Conservation (phyloP, 2,113 vertebrate species). For the Eclectus roratus region DNA sequence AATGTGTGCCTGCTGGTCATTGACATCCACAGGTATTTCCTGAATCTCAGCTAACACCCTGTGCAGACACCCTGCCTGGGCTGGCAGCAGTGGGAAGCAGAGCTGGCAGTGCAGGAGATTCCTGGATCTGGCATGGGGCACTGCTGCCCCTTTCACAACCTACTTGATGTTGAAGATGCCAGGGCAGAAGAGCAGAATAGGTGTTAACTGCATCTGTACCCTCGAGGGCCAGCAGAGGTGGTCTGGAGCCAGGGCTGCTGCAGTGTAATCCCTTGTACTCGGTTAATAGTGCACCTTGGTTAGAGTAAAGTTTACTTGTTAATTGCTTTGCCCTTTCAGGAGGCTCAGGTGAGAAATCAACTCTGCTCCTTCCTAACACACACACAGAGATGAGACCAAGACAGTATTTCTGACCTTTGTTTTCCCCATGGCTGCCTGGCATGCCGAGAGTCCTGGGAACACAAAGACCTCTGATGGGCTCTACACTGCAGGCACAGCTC, state of each 20-base stretch:
- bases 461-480: not conserved
- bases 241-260: constrained; percentile 8
- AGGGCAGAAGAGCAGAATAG: accelerated
- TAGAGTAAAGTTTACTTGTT: not conserved
- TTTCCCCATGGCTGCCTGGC: not conserved
- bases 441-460: not conserved
- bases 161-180: not conserved
- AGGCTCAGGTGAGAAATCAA: constrained; percentile 18
- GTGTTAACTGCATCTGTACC: not conserved
- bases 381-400: not conserved
- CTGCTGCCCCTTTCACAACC: not conserved
- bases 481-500: not conserved
- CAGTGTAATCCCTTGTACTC: constrained; percentile 19
- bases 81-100: not conserved
- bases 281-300: not conserved
- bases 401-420: not conserved
- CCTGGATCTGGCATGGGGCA: not conserved
- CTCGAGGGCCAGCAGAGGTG: not conserved
- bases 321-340: constrained; percentile 12
- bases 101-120: not conserved
- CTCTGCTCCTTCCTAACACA: constrained; percentile 27
- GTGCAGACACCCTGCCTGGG: not conserved
- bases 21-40: not conserved
- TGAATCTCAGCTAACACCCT: not conserved
- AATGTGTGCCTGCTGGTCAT: not conserved